phyloP scores from a whole-genome alignment of 2,888 invertebrate genomes.

The Parapristionchus giblindavisi region DNA sequence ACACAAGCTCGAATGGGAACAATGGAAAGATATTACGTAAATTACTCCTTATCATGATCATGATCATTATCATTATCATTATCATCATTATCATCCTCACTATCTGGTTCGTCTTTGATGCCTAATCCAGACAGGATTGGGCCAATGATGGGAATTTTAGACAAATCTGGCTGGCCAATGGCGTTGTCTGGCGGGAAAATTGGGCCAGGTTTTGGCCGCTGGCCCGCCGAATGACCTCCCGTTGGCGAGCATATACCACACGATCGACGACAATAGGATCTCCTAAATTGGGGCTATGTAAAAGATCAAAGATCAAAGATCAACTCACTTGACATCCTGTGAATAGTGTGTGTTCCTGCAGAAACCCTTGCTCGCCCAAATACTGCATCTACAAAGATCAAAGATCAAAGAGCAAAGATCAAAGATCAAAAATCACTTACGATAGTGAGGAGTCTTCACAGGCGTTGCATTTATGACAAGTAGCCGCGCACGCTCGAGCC shows the following conservation, averaged over 20 bases:
- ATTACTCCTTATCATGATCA: no score
- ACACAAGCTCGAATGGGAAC: no score
- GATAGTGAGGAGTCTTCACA: conserved; percentile 22
- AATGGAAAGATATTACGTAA: no score
- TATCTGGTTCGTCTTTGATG: no score
- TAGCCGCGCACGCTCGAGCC: conserved; percentile 18
- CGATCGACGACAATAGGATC: conserved; percentile 33
- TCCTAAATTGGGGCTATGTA: background rate
- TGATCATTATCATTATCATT: no score
- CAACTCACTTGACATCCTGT: conserved; percentile 19
- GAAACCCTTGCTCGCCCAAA: conserved; percentile 31
- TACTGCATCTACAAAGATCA: conserved; percentile 8
- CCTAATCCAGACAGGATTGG: no score
- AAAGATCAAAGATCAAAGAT: background rate
- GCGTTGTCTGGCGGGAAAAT: no score
- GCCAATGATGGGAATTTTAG: no score
- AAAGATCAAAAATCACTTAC: conserved; percentile 20
- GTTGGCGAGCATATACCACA: conserved; percentile 14
- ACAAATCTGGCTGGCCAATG: no score
- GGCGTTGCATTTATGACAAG: conserved; percentile 32
- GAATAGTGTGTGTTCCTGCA: conserved; percentile 26
- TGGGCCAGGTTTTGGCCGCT: no score
- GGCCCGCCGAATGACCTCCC: no score
- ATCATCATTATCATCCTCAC: no score
- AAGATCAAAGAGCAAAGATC: background rate